These are phyloP conservation scores for Potorous gilbertii DNA, from an alignment of 2,797 vertebrate genomes.

Conservation along the genomic window DNA sequence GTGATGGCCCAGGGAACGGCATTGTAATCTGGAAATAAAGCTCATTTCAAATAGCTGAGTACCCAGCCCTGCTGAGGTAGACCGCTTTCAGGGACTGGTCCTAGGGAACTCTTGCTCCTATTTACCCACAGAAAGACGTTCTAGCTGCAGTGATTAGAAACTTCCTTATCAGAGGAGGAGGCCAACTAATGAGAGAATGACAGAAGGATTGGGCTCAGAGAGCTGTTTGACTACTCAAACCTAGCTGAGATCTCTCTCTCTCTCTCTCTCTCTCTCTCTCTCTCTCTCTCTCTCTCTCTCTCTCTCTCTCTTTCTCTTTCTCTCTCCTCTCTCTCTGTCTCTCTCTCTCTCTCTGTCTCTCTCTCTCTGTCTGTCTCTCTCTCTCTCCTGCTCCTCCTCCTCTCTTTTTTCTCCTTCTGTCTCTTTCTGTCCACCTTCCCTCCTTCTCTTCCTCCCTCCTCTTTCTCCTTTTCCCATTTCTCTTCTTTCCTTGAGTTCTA, in stretches of 20 bases:
- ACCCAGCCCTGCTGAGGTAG: not conserved
- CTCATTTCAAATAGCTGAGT: not conserved
- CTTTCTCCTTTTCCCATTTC: not conserved
- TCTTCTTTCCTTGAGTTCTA: not conserved
- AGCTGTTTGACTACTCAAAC: not conserved
- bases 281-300: not conserved
- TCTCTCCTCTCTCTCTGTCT: not conserved
- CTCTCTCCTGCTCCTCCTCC: too few relatives aligned
- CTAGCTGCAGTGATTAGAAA: not conserved
- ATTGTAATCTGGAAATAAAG: not conserved
- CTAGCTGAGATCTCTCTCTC: not conserved
- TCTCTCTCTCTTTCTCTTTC: too few relatives aligned
- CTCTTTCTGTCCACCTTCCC: not conserved
- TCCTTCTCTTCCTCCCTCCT: not conserved
- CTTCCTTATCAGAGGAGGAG: not conserved
- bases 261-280: too few relatives aligned
- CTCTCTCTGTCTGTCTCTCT: fast-evolving
- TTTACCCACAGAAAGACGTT: not conserved
- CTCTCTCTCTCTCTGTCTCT: not conserved
- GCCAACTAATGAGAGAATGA: not conserved
- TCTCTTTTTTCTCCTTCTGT: not conserved
- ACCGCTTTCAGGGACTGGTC: not conserved
- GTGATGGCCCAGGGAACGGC: not conserved
- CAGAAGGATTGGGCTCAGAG: not conserved
- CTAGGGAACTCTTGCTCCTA: not conserved